phyloP scores from a whole-genome alignment of 2,888 invertebrate species.

The Acronicta leporina region DNA sequence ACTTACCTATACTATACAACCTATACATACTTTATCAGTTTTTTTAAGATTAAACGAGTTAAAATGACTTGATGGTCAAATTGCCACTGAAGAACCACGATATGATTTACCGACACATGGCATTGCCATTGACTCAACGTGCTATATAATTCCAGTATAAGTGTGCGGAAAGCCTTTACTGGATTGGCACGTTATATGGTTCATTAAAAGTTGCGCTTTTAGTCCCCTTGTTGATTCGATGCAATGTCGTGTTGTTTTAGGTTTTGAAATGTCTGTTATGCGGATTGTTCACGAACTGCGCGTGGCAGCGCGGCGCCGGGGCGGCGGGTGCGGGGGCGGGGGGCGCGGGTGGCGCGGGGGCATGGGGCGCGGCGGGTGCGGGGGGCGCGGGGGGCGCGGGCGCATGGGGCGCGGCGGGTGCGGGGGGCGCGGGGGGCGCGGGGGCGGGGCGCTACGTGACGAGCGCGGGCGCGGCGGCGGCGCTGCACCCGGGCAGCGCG shows the following conservation, averaged over 20 bases:
- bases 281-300: constrained; percentile 96
- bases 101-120: too few relatives aligned
- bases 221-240: not conserved
- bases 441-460: constrained; percentile 85
- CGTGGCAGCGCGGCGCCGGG: constrained; percentile 91
- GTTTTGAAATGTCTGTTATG: constrained; percentile 93
- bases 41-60: too few relatives aligned
- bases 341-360: too few relatives aligned
- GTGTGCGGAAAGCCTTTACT: too few relatives aligned
- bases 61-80: too few relatives aligned
- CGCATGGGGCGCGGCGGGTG: constrained; percentile 87
- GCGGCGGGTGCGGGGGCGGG: constrained; percentile 80
- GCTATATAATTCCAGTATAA: too few relatives aligned
- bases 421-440: constrained; percentile 83
- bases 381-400: constrained; percentile 90
- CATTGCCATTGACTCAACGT: too few relatives aligned
- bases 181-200: too few relatives aligned
- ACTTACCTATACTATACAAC: too few relatives aligned
- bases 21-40: too few relatives aligned
- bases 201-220: too few relatives aligned
- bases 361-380: constrained; percentile 83
- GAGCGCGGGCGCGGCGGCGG: constrained; percentile 84
- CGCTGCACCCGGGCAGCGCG: constrained; percentile 95
- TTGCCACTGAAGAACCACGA: too few relatives aligned
- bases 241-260: constrained; percentile 59